Evolutionary conservation across 2,797 vertebrate genomes (phyloP).

Genomic region (Bovichtus diacanthus): DNA sequence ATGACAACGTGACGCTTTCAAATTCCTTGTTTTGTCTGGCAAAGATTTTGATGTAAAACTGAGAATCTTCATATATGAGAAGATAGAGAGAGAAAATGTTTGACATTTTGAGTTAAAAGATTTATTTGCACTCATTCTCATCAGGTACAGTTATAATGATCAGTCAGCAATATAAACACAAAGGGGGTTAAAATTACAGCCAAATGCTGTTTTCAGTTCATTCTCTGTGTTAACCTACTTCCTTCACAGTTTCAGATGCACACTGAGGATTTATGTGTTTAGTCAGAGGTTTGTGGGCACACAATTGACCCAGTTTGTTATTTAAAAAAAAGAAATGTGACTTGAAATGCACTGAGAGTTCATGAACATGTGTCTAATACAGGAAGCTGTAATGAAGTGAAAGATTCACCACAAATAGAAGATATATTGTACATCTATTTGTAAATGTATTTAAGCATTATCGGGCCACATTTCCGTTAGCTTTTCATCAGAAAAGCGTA

Average conservation of each 20-base stretch:
- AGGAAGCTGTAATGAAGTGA: conserved; percentile 25
- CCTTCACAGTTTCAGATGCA: conserved; percentile 13
- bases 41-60: not conserved
- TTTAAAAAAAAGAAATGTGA: not conserved
- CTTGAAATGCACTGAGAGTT: conserved; percentile 21
- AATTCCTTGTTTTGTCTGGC: not conserved
- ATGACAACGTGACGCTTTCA: not conserved
- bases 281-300: conserved; percentile 18
- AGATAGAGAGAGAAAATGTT: not conserved
- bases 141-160: not conserved
- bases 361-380: conserved; percentile 6
- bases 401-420: not conserved
- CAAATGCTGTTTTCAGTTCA: not conserved
- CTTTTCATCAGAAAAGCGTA: not conserved
- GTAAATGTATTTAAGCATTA: not conserved
- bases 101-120: not conserved
- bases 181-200: conserved; percentile 3
- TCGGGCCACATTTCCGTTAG: not conserved
- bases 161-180: not conserved
- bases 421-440: not conserved
- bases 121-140: rapidly evolving
- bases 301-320: conserved; percentile 40
- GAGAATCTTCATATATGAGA: not conserved
- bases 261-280: conserved; percentile 27
- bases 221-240: conserved; percentile 34